Evolutionary conservation across 2,797 vertebrate genomes (phyloP).

Genomic region (Australoheros facetus): DNA sequence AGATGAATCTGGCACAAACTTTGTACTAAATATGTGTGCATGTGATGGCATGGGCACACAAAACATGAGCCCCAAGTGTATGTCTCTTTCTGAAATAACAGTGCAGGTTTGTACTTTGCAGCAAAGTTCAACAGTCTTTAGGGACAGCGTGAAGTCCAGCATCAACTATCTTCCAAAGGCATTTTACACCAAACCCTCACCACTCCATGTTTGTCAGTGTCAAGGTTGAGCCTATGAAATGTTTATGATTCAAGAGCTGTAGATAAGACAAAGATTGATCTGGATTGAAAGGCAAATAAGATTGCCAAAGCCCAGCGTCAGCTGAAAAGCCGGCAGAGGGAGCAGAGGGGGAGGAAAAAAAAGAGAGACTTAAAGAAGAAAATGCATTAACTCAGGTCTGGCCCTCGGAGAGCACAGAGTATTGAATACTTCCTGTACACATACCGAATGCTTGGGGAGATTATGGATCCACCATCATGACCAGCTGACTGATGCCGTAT

Average conservation of each 20-base stretch:
- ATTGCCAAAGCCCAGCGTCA: constrained; percentile 78
- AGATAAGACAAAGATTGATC: constrained; percentile 81
- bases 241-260: constrained; percentile 81
- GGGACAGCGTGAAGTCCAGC: constrained; percentile 44
- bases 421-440: constrained; percentile 71
- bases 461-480: constrained; percentile 50
- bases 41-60: constrained; percentile 10
- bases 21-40: constrained; percentile 22
- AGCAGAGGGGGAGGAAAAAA: constrained; percentile 31
- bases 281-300: constrained; percentile 82
- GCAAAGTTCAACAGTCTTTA: constrained; percentile 34
- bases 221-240: constrained; percentile 78
- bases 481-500: constrained; percentile 49
- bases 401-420: constrained; percentile 66
- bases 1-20: constrained; percentile 46
- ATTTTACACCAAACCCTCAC: constrained; percentile 44
- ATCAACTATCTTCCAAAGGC: constrained; percentile 40
- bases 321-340: constrained; percentile 69
- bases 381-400: constrained; percentile 75
- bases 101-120: constrained; percentile 39
- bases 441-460: constrained; percentile 46
- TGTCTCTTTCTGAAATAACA: constrained; percentile 46
- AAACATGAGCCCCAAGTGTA: constrained; percentile 7
- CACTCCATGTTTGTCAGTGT: constrained; percentile 56
- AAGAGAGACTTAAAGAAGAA: constrained; percentile 57